Conservation (phyloP, 2,888 invertebrate species). For the Drosophila buzzatii region DNA sequence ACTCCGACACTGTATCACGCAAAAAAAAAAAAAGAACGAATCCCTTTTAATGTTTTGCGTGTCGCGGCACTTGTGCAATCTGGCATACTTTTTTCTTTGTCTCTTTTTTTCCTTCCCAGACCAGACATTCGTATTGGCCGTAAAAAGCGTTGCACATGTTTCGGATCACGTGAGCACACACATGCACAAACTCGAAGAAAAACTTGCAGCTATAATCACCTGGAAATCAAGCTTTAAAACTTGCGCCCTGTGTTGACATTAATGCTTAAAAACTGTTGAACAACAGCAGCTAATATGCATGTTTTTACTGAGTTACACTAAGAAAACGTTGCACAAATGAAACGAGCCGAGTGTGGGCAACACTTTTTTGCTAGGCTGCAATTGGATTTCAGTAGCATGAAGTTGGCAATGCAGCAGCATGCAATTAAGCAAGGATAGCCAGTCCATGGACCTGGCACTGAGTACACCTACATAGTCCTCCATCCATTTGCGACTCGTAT, state of each 20-base stretch:
- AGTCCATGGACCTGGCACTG: conserved; percentile 4
- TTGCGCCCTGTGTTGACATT: conserved; percentile 32
- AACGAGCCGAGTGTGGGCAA: conserved; percentile 17
- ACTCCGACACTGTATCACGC: conserved; percentile 24
- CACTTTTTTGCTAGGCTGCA: conserved; percentile 55
- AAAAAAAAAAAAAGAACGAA: conserved; percentile 22
- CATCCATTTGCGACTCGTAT: conserved; percentile 15
- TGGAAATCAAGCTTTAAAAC: conserved; percentile 38
- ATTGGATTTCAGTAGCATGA: conserved; percentile 65
- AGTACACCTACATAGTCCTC: neutral
- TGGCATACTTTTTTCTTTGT: conserved; percentile 18
- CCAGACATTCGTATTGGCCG: conserved; percentile 8
- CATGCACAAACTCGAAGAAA: neutral
- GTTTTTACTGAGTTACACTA: conserved; percentile 60
- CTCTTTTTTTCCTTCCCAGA: conserved; percentile 2
- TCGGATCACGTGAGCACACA: conserved; percentile 38
- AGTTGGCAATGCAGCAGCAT: conserved; percentile 73
- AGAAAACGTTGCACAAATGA: conserved; percentile 48
- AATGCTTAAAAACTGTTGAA: conserved; percentile 41
- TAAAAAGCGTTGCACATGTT: conserved; percentile 49
- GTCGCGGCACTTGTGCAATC: conserved; percentile 56
- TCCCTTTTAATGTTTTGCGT: conserved; percentile 63
- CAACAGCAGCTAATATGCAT: conserved; percentile 41
- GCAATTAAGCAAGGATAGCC: conserved; percentile 67
- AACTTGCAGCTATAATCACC: conserved; percentile 46